Conservation (phyloP, 1,140 invertebrate genomes). For the Drosophila trapezifrons region DNA sequence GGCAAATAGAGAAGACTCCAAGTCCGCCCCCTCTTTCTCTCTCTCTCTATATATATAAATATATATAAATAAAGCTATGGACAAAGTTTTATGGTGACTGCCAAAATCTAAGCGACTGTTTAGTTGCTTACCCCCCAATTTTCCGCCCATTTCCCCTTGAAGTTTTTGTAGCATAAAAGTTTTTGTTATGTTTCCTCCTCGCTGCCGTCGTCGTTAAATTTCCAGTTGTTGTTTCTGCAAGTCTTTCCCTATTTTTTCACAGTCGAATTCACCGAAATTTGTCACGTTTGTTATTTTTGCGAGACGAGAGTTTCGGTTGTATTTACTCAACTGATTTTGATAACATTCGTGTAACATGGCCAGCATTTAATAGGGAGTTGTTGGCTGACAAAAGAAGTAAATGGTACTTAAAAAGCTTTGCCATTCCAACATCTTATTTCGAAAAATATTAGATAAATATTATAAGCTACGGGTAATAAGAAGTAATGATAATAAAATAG, state of each 20-base stretch:
- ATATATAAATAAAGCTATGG: constrained; percentile 16
- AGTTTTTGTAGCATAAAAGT: constrained; percentile 75
- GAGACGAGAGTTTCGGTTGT: constrained; percentile 63
- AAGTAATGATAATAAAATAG: not conserved
- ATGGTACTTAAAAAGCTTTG: not conserved
- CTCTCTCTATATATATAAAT: not conserved
- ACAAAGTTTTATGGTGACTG: constrained; percentile 35
- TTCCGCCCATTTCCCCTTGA: constrained; percentile 33
- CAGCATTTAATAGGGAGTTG: constrained; percentile 68
- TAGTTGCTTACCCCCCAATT: constrained; percentile 27
- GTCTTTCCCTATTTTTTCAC: constrained; percentile 63
- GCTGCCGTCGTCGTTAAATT: constrained; percentile 29
- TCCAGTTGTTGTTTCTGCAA: constrained; percentile 17
- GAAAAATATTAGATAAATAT: not conserved
- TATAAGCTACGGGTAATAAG: too few relatives aligned
- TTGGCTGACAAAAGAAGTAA: not conserved
- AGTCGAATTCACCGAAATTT: constrained; percentile 83
- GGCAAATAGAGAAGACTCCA: constrained; percentile 61
- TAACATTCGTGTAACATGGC: constrained; percentile 83
- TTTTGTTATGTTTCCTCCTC: constrained; percentile 65
- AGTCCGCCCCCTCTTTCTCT: constrained; percentile 3
- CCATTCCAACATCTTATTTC: not conserved
- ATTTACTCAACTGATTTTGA: constrained; percentile 84
- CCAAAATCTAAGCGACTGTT: constrained; percentile 65
- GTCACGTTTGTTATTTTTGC: constrained; percentile 84